Conservation (phyloP, 53 echinoderm and acorn worm species). For the Mesocentrotus franciscanus region DNA sequence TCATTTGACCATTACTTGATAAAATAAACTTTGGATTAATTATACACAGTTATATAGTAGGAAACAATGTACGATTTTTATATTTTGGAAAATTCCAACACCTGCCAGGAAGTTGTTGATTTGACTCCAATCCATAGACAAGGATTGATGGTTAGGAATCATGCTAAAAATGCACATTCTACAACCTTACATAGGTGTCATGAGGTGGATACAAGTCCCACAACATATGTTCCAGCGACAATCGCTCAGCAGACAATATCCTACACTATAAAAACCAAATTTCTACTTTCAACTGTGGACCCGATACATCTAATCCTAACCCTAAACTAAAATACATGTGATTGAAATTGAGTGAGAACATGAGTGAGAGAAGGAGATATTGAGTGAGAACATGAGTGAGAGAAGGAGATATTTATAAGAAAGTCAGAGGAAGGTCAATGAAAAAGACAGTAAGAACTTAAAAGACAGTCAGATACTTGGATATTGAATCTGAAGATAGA, state of each 20-base stretch:
- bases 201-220: not conserved
- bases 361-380: too few relatives aligned
- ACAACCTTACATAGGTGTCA: not conserved
- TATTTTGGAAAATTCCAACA: not conserved
- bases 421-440: too few relatives aligned
- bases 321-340: too few relatives aligned
- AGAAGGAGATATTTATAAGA: too few relatives aligned
- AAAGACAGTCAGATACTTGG: not conserved
- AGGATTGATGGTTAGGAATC: not conserved
- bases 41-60: not conserved
- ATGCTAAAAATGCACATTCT: not conserved
- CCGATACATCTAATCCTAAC: too few relatives aligned
- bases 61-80: not conserved
- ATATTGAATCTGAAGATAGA: not conserved
- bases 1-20: not conserved
- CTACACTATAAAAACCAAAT: too few relatives aligned
- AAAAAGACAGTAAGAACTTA: too few relatives aligned
- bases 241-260: not conserved
- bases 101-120: constrained; percentile 34
- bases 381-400: too few relatives aligned
- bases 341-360: too few relatives aligned
- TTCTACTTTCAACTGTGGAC: too few relatives aligned
- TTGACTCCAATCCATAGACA: not conserved
- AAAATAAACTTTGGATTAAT: not conserved
- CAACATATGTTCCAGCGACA: not conserved